Base-by-base conservation (phyloP, 1,140 invertebrate genomes). In the Drosophila persimilis region DNA sequence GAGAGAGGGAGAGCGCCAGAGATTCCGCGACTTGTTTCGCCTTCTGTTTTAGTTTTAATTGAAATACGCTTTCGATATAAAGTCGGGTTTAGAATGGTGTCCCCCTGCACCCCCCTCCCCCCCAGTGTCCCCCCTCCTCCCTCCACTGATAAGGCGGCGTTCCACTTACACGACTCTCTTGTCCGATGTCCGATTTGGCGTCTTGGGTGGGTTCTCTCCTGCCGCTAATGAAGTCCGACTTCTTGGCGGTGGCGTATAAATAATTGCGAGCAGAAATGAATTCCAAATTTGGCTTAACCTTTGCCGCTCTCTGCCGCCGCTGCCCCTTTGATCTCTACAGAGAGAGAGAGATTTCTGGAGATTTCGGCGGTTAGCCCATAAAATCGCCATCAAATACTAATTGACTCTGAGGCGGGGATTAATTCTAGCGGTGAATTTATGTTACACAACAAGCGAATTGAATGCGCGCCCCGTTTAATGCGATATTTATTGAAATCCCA, bases 1-100 rank as follows among this genome's bases (percentile, higher is more conserved):
- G 50, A 46, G 47, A 45, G 17, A 67, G 41, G 53, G 60, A 54
- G 61, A 39, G 17, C 59, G 55, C 11, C 29, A n/a, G 15, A 26
- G 44, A 26, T 45, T 61, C 57, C 52, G 55, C 61, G 70, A 79
- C 73, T 79, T 70, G 72, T 73, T 77, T 67, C 59, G 69, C 73
- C 66, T 81, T 86, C 79, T 83, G 83, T 81, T 88, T 86, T 81
- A 88, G 81, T 88, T 86, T 86, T 86, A 86, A 86, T 86, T 88
- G 81, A 86, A 86, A 88, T 81, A 69, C 83, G 77, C 77, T 86
- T 86, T 78, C 83, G 70, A 72, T 86, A 81, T 88, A 88, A 88
- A 86, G 55, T 75, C 60, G 41, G 43, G 73, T 73, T 75, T 67
- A 73, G 62, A 88, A 88, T 81, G 81, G 81, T 61, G 43, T 43